Evolutionary conservation across 2,797 vertebrate species (phyloP).

Genomic region (Limosa lapponica): DNA sequence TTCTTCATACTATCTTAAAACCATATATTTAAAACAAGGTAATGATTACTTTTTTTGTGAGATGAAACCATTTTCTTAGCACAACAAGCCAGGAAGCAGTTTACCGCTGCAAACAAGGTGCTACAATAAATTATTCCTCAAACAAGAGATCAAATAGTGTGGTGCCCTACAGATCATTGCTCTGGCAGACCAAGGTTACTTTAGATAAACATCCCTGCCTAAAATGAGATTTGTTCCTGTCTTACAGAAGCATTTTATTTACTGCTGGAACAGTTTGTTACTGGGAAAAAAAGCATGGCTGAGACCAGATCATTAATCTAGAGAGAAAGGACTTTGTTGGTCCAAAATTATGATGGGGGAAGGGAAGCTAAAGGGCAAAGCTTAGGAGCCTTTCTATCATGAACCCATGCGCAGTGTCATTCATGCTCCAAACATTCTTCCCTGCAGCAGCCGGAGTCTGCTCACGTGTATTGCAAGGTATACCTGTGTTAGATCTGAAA

Average conservation of each 20-base stretch:
- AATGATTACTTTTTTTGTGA: background rate
- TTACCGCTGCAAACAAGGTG: background rate
- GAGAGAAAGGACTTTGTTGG: background rate
- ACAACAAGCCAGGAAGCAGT: background rate
- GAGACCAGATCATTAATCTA: conserved; percentile 5
- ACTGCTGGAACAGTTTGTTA: conserved; percentile 22
- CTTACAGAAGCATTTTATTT: conserved; percentile 31
- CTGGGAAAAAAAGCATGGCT: background rate
- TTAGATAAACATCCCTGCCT: background rate
- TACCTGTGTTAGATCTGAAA: background rate
- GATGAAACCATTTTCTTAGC: background rate
- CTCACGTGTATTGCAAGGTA: background rate
- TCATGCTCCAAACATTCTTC: background rate
- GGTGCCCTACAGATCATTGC: background rate
- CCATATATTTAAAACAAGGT: background rate
- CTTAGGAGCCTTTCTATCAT: background rate
- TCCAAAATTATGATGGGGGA: background rate
- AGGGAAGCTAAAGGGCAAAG: background rate
- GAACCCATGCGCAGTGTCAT: background rate
- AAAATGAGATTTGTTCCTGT: conserved; percentile 1
- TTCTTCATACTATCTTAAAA: background rate
- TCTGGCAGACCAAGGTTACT: background rate
- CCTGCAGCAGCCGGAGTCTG: background rate
- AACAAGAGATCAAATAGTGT: background rate
- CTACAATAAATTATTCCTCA: background rate